Base-by-base conservation (phyloP, 1,140 invertebrate genomes). In the Cotesia typhae region DNA sequence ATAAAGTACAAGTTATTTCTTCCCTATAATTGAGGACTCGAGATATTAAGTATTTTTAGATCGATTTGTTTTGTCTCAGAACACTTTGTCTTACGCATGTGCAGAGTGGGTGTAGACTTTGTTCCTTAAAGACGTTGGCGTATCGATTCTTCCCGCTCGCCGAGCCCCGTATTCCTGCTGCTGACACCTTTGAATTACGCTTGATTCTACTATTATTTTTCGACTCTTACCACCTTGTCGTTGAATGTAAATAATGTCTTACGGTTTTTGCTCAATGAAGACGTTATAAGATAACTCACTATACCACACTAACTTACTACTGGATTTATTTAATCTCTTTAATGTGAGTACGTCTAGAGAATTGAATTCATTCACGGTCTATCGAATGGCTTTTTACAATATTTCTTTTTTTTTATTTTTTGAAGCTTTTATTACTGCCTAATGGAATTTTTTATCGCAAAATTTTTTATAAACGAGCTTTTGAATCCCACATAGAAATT, bases 171-270 rank as follows among this genome's bases (percentile, higher is more conserved):
- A 20, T 60, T 64, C 67, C 53, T 74, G 72, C 64, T 67, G 67
- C 68, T 74, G 72, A 74, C 72, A 74, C 67, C 51, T 74, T 70
- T 74, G 72, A 74, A 70, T 70, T 74, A 74, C 70, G 63, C 51
- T 71, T 36, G 9, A 57, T 57, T 57, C 53, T 63, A n/a, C 60
- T 63, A 28, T 63, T 28, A 12, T 63, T 38, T 36, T 63, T 63
- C 4, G 9, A 20, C 59, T 60, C 59, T 6, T 36, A 28, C 6
- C 37, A 7, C 38, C 20, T 53, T 35, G n/a, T 37, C 65, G 36
- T 20, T 63, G 10, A 20, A 6, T 38, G 12, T 35, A 55, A 41
- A 47, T 20, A 17, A 52, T 47, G 36, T 67, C 53, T 55, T 14
- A 20, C 53, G 12, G 53, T 55, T 47, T 47, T 47, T 10, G 17